These are phyloP conservation scores for Emys orbicularis DNA, from an alignment of 2,797 vertebrate species.

Conservation along the genomic window DNA sequence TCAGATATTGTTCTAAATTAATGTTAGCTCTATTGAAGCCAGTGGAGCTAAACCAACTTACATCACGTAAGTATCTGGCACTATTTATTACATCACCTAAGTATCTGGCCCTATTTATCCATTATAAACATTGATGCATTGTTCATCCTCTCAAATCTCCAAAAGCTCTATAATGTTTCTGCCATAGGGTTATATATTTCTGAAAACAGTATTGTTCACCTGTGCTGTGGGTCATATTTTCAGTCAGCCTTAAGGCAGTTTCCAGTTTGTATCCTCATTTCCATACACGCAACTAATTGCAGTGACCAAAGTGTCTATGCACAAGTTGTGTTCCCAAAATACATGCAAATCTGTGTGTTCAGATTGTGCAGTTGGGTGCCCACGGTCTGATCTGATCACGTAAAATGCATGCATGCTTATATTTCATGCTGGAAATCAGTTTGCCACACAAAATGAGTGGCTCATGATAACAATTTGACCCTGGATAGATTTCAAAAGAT, in stretches of 20 bases:
- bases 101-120: background rate
- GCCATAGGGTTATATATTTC: background rate
- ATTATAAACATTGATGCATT: background rate
- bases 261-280: background rate
- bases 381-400: background rate
- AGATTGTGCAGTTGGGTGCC: background rate
- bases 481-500: background rate
- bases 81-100: background rate
- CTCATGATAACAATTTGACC: background rate
- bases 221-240: background rate
- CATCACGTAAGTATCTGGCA: background rate
- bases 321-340: background rate
- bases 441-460: background rate
- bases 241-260: background rate
- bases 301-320: accelerated
- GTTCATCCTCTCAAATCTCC: background rate
- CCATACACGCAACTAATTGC: background rate
- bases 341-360: background rate
- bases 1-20: background rate
- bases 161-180: background rate
- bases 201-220: background rate
- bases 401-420: background rate
- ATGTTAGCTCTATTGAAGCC: background rate
- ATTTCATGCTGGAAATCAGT: background rate
- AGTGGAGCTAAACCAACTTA: background rate